Conservation (phyloP, 1,140 invertebrate genomes). For the Lepeophtheirus salmonis region DNA sequence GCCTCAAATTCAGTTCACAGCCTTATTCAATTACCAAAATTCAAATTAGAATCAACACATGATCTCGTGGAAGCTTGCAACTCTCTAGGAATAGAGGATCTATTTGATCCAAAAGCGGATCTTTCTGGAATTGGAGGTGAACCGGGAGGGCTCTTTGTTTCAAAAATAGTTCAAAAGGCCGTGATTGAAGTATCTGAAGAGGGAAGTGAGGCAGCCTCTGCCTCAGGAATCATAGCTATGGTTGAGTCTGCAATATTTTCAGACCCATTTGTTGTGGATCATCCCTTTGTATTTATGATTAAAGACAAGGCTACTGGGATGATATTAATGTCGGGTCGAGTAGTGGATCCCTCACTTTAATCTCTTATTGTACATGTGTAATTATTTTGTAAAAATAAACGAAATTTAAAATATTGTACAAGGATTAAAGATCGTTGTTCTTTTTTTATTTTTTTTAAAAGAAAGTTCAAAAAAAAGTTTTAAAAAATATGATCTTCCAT, state of each 20-base stretch:
- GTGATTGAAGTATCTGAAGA: conserved; percentile 61
- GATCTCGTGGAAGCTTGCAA: conserved; percentile 33
- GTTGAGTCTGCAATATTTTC: not conserved
- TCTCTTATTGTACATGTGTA: no score
- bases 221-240: conserved; percentile 33
- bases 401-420: no score
- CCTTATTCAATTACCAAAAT: conserved; percentile 39
- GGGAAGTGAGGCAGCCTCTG: conserved; percentile 51
- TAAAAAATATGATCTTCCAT: no score
- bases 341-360: conserved; percentile 38
- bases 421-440: no score
- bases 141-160: conserved; percentile 33
- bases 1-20: conserved; percentile 14
- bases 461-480: no score
- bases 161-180: conserved; percentile 50
- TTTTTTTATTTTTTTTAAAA: no score
- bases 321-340: conserved; percentile 45
- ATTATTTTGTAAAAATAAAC: no score
- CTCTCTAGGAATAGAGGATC: conserved; percentile 32
- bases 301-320: conserved; percentile 36
- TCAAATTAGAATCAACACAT: conserved; percentile 39
- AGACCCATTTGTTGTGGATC: conserved; percentile 37
- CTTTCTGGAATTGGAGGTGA: conserved; percentile 38
- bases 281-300: conserved; percentile 52
- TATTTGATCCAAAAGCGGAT: conserved; percentile 42